These are phyloP conservation scores for Limnephilus auricula DNA, from an alignment of 2,888 invertebrate genomes.

Conservation along the genomic window DNA sequence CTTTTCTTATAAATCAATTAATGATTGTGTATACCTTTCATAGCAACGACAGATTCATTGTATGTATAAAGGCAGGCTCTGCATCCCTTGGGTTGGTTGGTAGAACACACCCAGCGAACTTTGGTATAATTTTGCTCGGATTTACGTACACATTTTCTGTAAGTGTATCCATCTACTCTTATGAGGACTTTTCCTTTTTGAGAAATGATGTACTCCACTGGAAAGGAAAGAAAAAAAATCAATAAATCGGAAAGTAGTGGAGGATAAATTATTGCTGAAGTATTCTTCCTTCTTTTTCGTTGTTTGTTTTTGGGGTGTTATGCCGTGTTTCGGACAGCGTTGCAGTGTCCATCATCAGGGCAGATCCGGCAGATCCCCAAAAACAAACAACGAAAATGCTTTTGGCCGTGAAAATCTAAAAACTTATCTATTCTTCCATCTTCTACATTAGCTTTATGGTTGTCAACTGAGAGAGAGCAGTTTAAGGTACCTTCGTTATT, in stretches of 20 bases:
- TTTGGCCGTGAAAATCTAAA: too few relatives aligned
- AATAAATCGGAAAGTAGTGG: neutral
- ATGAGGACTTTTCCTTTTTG: neutral
- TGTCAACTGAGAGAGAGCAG: too few relatives aligned
- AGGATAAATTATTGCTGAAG: neutral
- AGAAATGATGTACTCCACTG: neutral
- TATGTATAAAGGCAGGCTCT: conserved; percentile 70
- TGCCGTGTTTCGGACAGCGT: too few relatives aligned
- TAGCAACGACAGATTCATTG: conserved; percentile 67
- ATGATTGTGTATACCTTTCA: conserved; percentile 55
- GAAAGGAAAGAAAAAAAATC: neutral
- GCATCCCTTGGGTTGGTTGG: conserved; percentile 67
- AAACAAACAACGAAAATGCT: too few relatives aligned
- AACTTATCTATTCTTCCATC: too few relatives aligned
- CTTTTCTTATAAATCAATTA: neutral
- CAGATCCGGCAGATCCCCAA: too few relatives aligned
- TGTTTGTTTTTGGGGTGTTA: too few relatives aligned
- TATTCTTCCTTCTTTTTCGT: too few relatives aligned
- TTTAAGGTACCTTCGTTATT: too few relatives aligned
- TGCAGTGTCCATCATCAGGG: too few relatives aligned
- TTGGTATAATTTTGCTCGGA: neutral
- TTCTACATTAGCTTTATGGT: too few relatives aligned
- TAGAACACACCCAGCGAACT: conserved; percentile 68
- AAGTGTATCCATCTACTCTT: neutral
- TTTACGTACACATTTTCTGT: neutral